Percentiles rank a stretch among this genome's conserved stretches.
phyloP scores from a whole-genome alignment of 2,797 vertebrate species.

The Rhabdomys pumilio region DNA sequence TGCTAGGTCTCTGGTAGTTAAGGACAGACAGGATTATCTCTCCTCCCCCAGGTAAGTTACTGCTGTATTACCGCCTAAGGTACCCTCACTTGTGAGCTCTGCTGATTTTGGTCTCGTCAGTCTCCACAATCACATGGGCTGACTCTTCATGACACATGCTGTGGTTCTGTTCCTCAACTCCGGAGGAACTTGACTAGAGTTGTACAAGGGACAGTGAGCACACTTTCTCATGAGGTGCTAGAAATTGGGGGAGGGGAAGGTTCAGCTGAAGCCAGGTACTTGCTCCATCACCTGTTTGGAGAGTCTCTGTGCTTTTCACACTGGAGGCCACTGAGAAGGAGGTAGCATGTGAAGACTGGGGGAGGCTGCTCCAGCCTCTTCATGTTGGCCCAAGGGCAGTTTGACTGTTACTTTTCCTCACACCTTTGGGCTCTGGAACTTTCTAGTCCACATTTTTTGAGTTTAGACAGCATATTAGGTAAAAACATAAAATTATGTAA shows the following conservation, averaged over 20 bases:
- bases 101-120: background rate
- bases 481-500: background rate
- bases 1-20: background rate
- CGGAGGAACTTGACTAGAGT: too few species aligned
- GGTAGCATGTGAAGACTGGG: rapidly evolving
- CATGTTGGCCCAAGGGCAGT: too few species aligned
- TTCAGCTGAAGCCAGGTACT: background rate
- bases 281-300: background rate
- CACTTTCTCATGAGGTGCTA: background rate
- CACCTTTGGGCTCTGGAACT: background rate
- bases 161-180: background rate
- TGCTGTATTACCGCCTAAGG: background rate
- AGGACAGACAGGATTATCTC: too few species aligned
- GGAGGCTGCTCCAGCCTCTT: background rate
- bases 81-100: background rate
- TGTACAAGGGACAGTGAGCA: background rate
- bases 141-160: rapidly evolving
- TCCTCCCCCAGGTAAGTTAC: background rate
- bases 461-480: too few species aligned
- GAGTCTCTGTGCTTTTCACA: background rate
- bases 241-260: too few species aligned
- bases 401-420: background rate
- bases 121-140: background rate
- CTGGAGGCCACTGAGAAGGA: background rate
- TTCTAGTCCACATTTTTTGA: too few species aligned